These are phyloP conservation scores for Drosophila meridiana DNA, from an alignment of 2,888 invertebrate species.

Conservation along the genomic window DNA sequence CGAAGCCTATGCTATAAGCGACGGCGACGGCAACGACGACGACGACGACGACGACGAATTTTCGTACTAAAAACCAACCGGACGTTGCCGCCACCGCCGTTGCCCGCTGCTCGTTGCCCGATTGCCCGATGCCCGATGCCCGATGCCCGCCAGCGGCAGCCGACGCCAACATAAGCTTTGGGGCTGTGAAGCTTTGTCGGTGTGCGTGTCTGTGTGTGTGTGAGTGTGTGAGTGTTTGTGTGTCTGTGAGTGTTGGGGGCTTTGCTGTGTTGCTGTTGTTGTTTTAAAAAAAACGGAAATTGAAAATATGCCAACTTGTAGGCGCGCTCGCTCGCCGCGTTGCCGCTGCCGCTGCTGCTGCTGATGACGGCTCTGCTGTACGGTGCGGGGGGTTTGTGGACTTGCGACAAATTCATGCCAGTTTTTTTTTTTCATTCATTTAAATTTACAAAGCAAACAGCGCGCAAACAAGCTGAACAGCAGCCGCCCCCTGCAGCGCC, in stretches of 20 bases:
- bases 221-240: slow-evolving; percentile 24
- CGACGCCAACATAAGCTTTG: slow-evolving; percentile 70
- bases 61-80: slow-evolving; percentile 79
- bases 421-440: slow-evolving; percentile 83
- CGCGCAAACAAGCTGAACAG: slow-evolving; percentile 43
- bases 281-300: slow-evolving; percentile 81
- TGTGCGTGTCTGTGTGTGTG: slow-evolving; percentile 35
- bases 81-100: slow-evolving; percentile 73
- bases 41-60: slow-evolving; percentile 52
- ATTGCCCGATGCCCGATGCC: slow-evolving; percentile 18
- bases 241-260: slow-evolving; percentile 47
- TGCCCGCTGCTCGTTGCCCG: slow-evolving; percentile 20
- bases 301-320: slow-evolving; percentile 85
- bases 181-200: slow-evolving; percentile 59
- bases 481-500: slow-evolving; percentile 46
- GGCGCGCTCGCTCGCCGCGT: slow-evolving; percentile 76
- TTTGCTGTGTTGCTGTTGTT: slow-evolving; percentile 48
- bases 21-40: slow-evolving; percentile 37
- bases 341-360: slow-evolving; percentile 13
- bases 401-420: slow-evolving; percentile 78
- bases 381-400: slow-evolving; percentile 27
- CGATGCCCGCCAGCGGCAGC: slow-evolving; percentile 21
- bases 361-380: slow-evolving; percentile 30
- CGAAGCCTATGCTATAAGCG: slow-evolving; percentile 60
- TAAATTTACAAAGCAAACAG: slow-evolving; percentile 78